phyloP scores from a whole-genome alignment of 2,797 vertebrate species.

The Oryzias sinensis region DNA sequence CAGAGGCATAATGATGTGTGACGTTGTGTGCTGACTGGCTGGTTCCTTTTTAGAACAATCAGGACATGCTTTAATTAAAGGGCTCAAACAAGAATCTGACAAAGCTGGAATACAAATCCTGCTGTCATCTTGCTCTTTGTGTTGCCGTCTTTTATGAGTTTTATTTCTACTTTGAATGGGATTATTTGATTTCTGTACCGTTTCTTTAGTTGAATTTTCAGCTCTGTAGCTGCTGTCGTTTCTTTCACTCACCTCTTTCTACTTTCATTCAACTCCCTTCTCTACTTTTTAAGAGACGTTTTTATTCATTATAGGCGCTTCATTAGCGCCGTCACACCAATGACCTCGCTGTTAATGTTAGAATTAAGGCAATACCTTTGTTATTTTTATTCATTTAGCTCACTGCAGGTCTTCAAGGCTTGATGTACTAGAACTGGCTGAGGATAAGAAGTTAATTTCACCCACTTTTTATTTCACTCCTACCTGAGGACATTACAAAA shows the following conservation, averaged over 20 bases:
- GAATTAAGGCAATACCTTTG: conserved; percentile 46
- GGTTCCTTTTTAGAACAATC: conserved; percentile 63
- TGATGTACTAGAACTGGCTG: too few species aligned
- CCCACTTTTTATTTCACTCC: too few species aligned
- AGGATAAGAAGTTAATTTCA: too few species aligned
- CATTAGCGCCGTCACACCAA: conserved; percentile 42
- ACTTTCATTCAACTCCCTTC: background rate
- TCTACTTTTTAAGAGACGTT: conserved; percentile 19
- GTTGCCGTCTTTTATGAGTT: background rate
- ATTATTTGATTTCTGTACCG: background rate
- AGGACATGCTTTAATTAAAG: conserved; percentile 55
- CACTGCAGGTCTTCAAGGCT: too few species aligned
- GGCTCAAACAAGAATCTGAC: conserved; percentile 41
- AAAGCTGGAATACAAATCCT: conserved; percentile 42
- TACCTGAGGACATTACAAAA: too few species aligned
- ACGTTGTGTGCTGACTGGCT: conserved; percentile 48
- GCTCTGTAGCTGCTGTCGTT: background rate
- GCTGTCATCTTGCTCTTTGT: conserved; percentile 17
- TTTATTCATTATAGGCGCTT: conserved; percentile 30
- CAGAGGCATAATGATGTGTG: conserved; percentile 60
- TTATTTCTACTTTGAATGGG: background rate
- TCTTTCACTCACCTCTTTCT: background rate
- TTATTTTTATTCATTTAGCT: conserved; percentile 2
- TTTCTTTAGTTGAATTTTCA: conserved; percentile 1
- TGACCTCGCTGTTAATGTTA: conserved; percentile 20